Base-by-base conservation (phyloP, 2,888 invertebrate genomes). In the Drosophila melanosoma region DNA sequence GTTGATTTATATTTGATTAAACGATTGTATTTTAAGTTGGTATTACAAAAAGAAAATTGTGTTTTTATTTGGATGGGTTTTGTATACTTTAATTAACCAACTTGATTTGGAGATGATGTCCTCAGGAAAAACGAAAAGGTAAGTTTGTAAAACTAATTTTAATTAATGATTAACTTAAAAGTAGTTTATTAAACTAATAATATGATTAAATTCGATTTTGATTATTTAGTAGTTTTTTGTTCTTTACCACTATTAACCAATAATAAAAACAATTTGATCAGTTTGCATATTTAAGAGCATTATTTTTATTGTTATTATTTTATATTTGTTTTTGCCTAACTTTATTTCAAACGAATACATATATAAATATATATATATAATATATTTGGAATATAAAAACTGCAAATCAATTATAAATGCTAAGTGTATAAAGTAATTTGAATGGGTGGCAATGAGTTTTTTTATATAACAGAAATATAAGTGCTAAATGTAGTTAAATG, bases 11-110 rank as follows among this genome's bases (percentile, higher is more conserved):
- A 26, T 76, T 76, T 35, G 15, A 72, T 71, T 73, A 74, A 79
- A 85, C 52, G 67, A 75, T 69, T 85, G 61, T 70, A 69, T 69
- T 79, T 83, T 83, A 62, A 84, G 84, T 82, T 84, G 36, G 61
- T 42, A 73, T 81, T 73, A 48, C 35, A 64, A 56, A 45, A 51
- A 56, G 40, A 51, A 51, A 23, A 36, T 38, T 35, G 58, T 65
- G n/a, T 62, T 77, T 57, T 64, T n/a, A 42, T 1, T 69, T 17
- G 59, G 35, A 36, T 3, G 60, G 26, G 20, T n/a, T 45, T 45
- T 7, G 23, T 15, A 8, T 23, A 1, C 1, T 10, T 10, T 10
- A n/a, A 40, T 40, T 40, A 40, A 40, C 4, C 10, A 40, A n/a
- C 10, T n/a, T 10, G n/a, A 40, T 40, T n/a, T n/a, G 45, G 8